Evolutionary conservation across 2,888 invertebrate genomes (phyloP).

Genomic region (Melikaiella ostensackeni): DNA sequence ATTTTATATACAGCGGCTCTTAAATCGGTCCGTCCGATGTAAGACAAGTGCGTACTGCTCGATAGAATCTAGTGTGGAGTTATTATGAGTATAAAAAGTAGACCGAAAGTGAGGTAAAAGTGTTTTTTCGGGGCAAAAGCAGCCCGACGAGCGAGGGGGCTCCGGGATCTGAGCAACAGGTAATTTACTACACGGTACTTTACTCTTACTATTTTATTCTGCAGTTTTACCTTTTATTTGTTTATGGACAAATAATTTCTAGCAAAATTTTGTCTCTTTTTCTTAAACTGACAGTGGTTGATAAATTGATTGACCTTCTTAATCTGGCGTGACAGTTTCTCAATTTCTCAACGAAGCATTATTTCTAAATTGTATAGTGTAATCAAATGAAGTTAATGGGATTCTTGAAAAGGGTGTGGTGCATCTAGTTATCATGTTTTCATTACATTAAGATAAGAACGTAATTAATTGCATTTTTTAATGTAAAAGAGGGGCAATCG

Average conservation of each 20-base stretch:
- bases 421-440: neutral
- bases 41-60: neutral
- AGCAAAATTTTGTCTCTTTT: neutral
- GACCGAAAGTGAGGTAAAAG: constrained; percentile 69
- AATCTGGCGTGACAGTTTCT: neutral
- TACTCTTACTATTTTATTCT: constrained; percentile 16
- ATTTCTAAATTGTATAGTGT: neutral
- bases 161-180: constrained; percentile 76
- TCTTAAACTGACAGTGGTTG: neutral
- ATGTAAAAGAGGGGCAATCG: too few relatives aligned
- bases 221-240: neutral
- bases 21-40: constrained; percentile 9
- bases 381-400: neutral
- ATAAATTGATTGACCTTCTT: neutral
- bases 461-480: too few relatives aligned
- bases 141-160: constrained; percentile 75
- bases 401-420: neutral
- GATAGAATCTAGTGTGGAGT: neutral
- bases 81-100: constrained; percentile 58
- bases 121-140: constrained; percentile 74
- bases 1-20: neutral
- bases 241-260: neutral
- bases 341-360: neutral
- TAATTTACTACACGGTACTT: constrained; percentile 57
- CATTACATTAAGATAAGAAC: too few relatives aligned